Percentiles rank a stretch among this genome's conserved stretches.
These are phyloP conservation scores for Microcebus tavaratra DNA, from an alignment of 2,113 vertebrate species.

Conservation along the genomic window DNA sequence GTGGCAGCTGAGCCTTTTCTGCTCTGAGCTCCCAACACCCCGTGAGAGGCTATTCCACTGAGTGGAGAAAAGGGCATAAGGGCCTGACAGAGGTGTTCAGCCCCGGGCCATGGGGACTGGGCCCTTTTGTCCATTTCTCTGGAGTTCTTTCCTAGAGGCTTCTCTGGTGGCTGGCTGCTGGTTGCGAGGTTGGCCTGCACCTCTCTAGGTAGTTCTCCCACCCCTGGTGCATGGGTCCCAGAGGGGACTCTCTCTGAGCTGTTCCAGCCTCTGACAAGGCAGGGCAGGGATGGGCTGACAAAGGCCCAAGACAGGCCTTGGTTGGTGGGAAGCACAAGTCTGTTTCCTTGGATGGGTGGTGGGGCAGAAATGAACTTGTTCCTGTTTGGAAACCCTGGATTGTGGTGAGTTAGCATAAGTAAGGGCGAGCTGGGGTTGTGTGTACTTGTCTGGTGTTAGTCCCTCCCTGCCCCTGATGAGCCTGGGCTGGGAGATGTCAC, in stretches of 20 bases:
- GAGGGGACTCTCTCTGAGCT: background rate
- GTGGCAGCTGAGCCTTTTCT: background rate
- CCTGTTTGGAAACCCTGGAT: background rate
- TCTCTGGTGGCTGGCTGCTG: background rate
- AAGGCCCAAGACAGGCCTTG: background rate
- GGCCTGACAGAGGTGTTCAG: background rate
- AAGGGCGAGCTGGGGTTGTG: background rate
- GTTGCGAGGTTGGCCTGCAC: background rate
- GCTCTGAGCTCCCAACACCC: background rate
- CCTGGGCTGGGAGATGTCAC: background rate
- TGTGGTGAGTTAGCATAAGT: background rate
- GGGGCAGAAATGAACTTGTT: background rate
- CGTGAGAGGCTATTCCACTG: background rate
- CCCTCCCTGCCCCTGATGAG: background rate
- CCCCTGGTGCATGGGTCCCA: background rate
- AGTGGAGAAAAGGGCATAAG: background rate
- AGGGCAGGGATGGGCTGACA: background rate
- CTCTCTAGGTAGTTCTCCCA: background rate
- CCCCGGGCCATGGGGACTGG: background rate
- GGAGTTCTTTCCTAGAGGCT: background rate
- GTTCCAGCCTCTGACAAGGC: background rate
- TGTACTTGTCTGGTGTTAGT: background rate
- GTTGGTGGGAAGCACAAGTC: background rate
- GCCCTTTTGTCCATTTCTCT: background rate
- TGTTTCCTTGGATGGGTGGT: background rate